Evolutionary conservation across 1,140 invertebrate genomes (phyloP).

Genomic region (Leguminivora glycinivorella): DNA sequence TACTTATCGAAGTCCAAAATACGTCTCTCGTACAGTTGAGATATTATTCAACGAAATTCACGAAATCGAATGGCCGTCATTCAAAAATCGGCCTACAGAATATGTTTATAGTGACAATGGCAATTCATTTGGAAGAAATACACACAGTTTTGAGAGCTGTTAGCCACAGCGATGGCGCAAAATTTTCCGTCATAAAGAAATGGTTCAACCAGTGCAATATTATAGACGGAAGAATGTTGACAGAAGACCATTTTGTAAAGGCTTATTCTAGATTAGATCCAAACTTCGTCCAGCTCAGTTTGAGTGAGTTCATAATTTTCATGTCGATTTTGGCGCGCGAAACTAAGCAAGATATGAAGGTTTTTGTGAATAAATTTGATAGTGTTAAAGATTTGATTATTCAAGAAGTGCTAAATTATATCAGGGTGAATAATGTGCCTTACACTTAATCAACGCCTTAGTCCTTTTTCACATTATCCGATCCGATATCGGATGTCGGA

Average conservation of each 20-base stretch:
- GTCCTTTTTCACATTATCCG: no score
- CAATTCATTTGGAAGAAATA: slow-evolving; percentile 47
- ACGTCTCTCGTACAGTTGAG: no score
- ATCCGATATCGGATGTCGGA: no score
- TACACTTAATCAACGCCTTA: no score
- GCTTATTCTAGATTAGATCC: slow-evolving; percentile 39
- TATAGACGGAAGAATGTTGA: slow-evolving; percentile 41
- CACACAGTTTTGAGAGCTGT: slow-evolving; percentile 34
- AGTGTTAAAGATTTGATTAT: slow-evolving; percentile 32
- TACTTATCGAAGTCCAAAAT: no score
- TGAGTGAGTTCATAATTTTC: slow-evolving; percentile 43
- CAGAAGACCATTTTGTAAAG: slow-evolving; percentile 21
- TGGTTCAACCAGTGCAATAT: slow-evolving; percentile 40
- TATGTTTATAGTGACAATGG: not conserved
- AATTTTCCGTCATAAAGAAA: slow-evolving; percentile 34
- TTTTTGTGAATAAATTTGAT: slow-evolving; percentile 31
- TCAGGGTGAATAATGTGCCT: not conserved
- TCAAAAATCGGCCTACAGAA: no score
- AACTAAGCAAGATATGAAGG: slow-evolving; percentile 34
- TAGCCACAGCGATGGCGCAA: slow-evolving; percentile 30
- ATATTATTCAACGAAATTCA: no score
- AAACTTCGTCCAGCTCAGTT: slow-evolving; percentile 40
- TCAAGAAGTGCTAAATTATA: not conserved
- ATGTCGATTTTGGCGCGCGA: slow-evolving; percentile 42
- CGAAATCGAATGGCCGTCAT: no score